A percentile compares a stretch with the other conserved stretches of the same genome.
Evolutionary conservation across 1,140 invertebrate species (phyloP).

Genomic region (Drosophila ananassae): DNA sequence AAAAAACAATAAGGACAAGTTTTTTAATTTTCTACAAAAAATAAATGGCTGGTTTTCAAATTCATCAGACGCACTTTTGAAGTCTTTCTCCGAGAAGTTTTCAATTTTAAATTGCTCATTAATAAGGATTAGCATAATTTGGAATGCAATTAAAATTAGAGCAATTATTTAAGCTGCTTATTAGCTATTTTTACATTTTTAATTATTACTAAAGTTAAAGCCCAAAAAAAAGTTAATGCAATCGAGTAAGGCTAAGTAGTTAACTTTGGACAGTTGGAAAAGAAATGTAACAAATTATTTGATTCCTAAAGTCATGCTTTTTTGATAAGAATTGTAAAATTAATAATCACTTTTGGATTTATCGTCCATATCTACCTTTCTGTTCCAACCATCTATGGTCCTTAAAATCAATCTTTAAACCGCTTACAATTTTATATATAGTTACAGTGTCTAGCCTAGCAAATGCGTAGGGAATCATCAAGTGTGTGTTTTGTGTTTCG

Average conservation of each 20-base stretch:
- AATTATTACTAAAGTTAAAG: neutral
- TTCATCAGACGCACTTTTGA: conserved; percentile 5
- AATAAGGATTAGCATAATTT: conserved; percentile 1
- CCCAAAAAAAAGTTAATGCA: neutral
- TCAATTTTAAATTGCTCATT: conserved; percentile 5
- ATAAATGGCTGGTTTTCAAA: conserved; percentile 26
- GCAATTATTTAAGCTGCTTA: conserved; percentile 32
- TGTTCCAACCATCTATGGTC: neutral
- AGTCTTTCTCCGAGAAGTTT: conserved; percentile 1
- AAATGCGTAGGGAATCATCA: conserved; percentile 9
- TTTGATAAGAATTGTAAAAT: neutral
- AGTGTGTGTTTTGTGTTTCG: too few relatives aligned
- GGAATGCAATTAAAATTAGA: conserved; percentile 1
- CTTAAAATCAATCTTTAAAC: neutral
- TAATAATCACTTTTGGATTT: neutral
- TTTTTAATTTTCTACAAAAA: conserved; percentile 15
- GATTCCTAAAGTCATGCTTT: neutral
- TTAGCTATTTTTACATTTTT: conserved; percentile 28
- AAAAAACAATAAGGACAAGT: conserved; percentile 38
- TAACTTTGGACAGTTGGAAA: too few relatives aligned
- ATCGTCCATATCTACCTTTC: neutral
- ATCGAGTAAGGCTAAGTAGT: too few relatives aligned
- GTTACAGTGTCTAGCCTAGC: conserved; percentile 7
- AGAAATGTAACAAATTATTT: neutral
- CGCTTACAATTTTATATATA: conserved; percentile 1